These are phyloP conservation scores for Chiridota heheva DNA, from an alignment of 35 echinoderm and acorn worm genomes.

Conservation along the genomic window DNA sequence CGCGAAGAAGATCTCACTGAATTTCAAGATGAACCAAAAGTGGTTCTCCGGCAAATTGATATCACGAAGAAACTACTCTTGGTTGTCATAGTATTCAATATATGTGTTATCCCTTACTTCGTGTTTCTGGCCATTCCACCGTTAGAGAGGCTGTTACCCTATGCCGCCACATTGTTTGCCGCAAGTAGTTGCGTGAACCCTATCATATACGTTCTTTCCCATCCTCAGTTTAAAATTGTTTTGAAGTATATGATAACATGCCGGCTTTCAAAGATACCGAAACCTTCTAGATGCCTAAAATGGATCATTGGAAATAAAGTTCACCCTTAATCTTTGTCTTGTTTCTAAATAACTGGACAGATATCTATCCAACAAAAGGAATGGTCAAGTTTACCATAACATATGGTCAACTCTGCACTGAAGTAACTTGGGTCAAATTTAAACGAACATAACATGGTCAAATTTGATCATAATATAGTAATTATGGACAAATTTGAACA, in stretches of 20 bases:
- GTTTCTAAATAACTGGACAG: too few relatives aligned
- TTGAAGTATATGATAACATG: constrained; percentile 3
- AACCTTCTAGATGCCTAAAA: constrained; percentile 3
- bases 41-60: constrained; percentile 57
- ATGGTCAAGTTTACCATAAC: too few relatives aligned
- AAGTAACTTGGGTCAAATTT: too few relatives aligned
- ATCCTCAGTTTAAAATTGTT: constrained; percentile 36
- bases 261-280: constrained; percentile 16
- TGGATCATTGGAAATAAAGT: not conserved
- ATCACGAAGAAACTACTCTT: constrained; percentile 62
- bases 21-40: too few relatives aligned
- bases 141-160: constrained; percentile 31
- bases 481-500: too few relatives aligned
- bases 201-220: constrained; percentile 62
- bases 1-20: too few relatives aligned
- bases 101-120: constrained; percentile 40
- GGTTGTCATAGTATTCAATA: constrained; percentile 58
- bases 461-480: too few relatives aligned
- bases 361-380: too few relatives aligned
- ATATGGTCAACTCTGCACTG: too few relatives aligned
- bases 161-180: constrained; percentile 17
- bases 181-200: constrained; percentile 56
- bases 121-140: constrained; percentile 32
- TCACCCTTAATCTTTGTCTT: not conserved
- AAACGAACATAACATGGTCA: too few relatives aligned